Base-by-base conservation (phyloP, 2,113 vertebrate species). In the Leptocoma aspasia region DNA sequence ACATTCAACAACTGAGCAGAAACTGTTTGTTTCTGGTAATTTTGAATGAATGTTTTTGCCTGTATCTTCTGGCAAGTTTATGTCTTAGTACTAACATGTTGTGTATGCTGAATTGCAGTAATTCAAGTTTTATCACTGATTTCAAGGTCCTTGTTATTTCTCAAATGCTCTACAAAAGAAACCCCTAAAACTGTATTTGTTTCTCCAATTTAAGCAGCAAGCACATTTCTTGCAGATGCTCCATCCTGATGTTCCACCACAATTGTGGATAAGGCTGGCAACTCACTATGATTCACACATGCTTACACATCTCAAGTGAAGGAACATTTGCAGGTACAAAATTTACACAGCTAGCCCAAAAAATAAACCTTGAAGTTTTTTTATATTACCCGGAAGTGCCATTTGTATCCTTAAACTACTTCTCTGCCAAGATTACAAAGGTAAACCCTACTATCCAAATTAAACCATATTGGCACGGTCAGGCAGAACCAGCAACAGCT, bases 101-200 rank as follows among this genome's bases (percentile, higher is more conserved):
- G 0, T 13, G 15, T 35, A 75, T 2, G 0, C 64, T 64, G 20
- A 80, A 66, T 31, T 76, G 31, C 41, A 60, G 65, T 61, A 87
- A 79, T 69, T 95, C 70, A 82, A 44, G 28, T 76, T 95, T 87
- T 69, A 91, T 82, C 77, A 82, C 18, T 76, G 69, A 91, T 94
- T 95, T 91, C 18, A 64, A 28, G 45, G 11, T 37, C 52, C 33
- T 52, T 49, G 44, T 92, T 85, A 90, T 80, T 95, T 94, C 70
- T 83, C 87, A 95, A 42, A 87, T 76, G 54, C 70, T 84, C 77
- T 79, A 65, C 41, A 79, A 89, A 84, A 86, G 35, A 94, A 92
- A 50, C 9, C 5, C 27, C 65, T 79, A 92, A 79, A 92, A 79
- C 15, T 28, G 17, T 71, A 75, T 75, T 90, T 79, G 28, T 79